Conservation (phyloP, 2,888 invertebrate species). For the Lathronympha strigana region DNA sequence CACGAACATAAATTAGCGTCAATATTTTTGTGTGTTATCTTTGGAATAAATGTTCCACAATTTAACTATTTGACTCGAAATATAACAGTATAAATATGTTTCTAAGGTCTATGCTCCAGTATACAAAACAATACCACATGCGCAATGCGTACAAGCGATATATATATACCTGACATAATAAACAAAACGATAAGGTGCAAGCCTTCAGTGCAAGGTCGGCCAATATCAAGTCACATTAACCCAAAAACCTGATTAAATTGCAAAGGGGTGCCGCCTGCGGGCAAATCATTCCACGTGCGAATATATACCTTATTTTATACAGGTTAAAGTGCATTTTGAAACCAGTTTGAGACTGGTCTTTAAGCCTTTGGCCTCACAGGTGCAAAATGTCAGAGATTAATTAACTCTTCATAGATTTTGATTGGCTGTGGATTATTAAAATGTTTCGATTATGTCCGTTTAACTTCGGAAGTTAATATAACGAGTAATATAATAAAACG, state of each 20-base stretch:
- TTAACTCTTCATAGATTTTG: slow-evolving; percentile 59
- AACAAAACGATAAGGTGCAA: slow-evolving; percentile 52
- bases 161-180: slow-evolving; percentile 40
- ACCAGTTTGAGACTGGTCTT: background rate
- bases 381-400: slow-evolving; percentile 59
- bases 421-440: slow-evolving; percentile 55
- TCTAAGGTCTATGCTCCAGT: too few species aligned
- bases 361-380: slow-evolving; percentile 9
- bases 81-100: too few species aligned
- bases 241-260: slow-evolving; percentile 54
- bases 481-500: too few species aligned
- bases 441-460: slow-evolving; percentile 64
- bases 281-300: slow-evolving; percentile 1
- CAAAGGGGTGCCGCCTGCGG: slow-evolving; percentile 34
- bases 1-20: too few species aligned
- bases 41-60: too few species aligned
- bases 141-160: background rate
- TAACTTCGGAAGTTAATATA: slow-evolving; percentile 48
- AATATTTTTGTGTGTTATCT: too few species aligned
- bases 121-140: too few species aligned
- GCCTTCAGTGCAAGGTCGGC: slow-evolving; percentile 57
- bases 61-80: too few species aligned
- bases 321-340: background rate
- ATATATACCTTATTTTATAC: background rate
- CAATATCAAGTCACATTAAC: slow-evolving; percentile 57